These are phyloP conservation scores for Ceratosolen solmsi DNA, from an alignment of 1,140 invertebrate species.

Conservation along the genomic window DNA sequence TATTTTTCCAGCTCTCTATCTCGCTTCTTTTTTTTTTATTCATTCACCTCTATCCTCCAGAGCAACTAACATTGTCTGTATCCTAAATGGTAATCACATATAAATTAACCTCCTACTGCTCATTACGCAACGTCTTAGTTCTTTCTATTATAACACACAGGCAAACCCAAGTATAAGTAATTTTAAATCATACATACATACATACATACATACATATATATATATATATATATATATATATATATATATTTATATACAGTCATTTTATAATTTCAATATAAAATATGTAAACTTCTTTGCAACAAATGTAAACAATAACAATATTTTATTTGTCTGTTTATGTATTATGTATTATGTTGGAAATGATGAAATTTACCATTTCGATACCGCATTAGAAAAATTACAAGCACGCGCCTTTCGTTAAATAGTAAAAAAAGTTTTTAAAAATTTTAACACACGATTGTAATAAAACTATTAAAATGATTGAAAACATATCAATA, in stretches of 20 bases:
- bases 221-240: not conserved
- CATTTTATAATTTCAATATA: not conserved
- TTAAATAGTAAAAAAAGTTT: too few relatives aligned
- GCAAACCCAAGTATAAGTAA: not conserved
- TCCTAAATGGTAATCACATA: constrained; percentile 40
- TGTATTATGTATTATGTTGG: too few relatives aligned
- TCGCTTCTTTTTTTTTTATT: not conserved
- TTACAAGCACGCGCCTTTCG: too few relatives aligned
- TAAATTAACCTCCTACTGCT: constrained; percentile 22
- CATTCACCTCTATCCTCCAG: constrained; percentile 11
- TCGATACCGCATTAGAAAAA: too few relatives aligned
- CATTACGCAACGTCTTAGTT: constrained; percentile 8
- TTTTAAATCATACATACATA: too few relatives aligned
- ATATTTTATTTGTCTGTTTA: too few relatives aligned
- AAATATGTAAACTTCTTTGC: not conserved
- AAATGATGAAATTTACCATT: too few relatives aligned
- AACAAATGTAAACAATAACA: too few relatives aligned
- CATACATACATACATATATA: not conserved
- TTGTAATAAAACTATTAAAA: too few relatives aligned
- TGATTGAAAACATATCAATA: too few relatives aligned
- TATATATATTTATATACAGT: not conserved
- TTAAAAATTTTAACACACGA: too few relatives aligned
- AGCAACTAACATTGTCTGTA: constrained; percentile 15
- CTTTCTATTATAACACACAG: not conserved
- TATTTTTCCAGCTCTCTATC: constrained; percentile 35